These are phyloP conservation scores for Limnephilus rhombicus DNA, from an alignment of 2,888 invertebrate genomes.

Conservation along the genomic window DNA sequence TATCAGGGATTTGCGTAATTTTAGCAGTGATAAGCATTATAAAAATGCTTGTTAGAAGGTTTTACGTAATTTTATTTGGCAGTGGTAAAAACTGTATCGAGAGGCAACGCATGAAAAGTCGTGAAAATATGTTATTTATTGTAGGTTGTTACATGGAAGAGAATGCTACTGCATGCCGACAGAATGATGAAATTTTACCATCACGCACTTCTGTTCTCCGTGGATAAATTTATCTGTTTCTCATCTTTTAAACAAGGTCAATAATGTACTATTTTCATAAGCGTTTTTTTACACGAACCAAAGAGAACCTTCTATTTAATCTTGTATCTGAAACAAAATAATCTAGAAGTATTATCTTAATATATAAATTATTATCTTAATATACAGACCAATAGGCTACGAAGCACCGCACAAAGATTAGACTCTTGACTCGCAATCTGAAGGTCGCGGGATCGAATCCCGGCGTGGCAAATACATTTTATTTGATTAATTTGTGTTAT, in stretches of 20 bases:
- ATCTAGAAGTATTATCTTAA: too few species aligned
- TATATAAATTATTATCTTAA: too few species aligned
- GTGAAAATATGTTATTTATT: neutral
- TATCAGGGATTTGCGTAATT: too few species aligned
- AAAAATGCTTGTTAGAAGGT: neutral
- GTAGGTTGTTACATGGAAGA: neutral
- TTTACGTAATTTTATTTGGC: neutral
- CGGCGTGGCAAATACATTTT: too few species aligned
- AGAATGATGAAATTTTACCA: neutral
- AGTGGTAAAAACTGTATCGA: neutral
- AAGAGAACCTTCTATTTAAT: neutral
- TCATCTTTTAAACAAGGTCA: neutral
- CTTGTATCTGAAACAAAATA: too few species aligned
- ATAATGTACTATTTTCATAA: neutral
- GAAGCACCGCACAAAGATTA: too few species aligned
- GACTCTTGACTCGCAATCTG: too few species aligned
- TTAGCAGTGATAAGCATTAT: too few species aligned
- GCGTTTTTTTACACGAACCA: neutral
- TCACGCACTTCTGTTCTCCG: neutral
- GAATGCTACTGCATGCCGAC: neutral
- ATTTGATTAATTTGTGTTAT: too few species aligned
- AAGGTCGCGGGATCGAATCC: too few species aligned
- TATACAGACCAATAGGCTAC: too few species aligned
- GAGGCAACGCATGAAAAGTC: neutral
- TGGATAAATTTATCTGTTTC: neutral